phyloP scores from a whole-genome alignment of 2,113 vertebrate species.

The Eonycteris spelaea region DNA sequence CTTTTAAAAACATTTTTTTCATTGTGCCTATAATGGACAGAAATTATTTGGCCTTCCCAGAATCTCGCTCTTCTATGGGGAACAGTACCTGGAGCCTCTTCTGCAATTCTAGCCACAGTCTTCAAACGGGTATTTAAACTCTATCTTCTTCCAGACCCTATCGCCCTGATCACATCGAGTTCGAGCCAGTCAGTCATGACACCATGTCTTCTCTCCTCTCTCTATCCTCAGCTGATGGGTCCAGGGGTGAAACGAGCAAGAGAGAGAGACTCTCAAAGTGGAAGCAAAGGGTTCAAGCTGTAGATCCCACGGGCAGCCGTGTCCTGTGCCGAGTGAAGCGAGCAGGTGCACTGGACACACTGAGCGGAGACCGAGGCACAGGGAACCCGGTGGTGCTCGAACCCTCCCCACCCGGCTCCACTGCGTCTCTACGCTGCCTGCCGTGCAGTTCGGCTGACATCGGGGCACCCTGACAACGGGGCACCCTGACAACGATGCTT shows the following conservation, averaged over 20 bases:
- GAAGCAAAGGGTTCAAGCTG: neutral
- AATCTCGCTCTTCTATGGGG: neutral
- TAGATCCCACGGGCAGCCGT: neutral
- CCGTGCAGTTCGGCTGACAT: neutral
- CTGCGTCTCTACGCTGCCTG: too few relatives aligned
- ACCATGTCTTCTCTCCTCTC: neutral
- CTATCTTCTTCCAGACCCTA: neutral
- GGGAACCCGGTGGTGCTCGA: neutral
- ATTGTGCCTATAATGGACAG: neutral
- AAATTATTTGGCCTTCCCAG: neutral
- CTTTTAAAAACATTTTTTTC: neutral
- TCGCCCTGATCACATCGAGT: neutral
- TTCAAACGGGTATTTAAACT: neutral
- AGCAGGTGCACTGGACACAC: neutral
- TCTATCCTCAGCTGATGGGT: neutral
- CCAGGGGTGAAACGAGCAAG: neutral
- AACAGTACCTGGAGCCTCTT: neutral
- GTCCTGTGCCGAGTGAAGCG: accelerated
- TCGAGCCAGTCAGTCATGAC: neutral
- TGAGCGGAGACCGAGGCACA: neutral
- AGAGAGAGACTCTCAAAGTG: neutral
- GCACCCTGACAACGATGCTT: neutral
- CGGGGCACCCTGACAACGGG: neutral
- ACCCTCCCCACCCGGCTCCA: accelerated
- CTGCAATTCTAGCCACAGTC: accelerated